Conservation (phyloP, 92 coral and sea anemone species). For the Phymanthus crucifer region DNA sequence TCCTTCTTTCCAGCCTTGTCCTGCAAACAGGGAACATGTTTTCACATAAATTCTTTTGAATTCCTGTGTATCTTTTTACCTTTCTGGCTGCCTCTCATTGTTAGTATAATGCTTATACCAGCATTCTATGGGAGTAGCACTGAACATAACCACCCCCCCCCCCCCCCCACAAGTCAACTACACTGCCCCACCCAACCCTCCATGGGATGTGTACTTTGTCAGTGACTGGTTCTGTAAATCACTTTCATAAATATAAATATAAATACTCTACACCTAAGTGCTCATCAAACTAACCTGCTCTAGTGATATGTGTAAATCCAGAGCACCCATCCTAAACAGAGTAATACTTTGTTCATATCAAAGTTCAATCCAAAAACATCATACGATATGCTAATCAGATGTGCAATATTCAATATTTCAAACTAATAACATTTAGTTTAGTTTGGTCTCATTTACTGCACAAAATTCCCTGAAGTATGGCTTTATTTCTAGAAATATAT, state of each 20-base stretch:
- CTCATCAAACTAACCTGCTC: constrained; percentile 40
- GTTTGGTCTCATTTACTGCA: neutral
- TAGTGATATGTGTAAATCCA: constrained; percentile 54
- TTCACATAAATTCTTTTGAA: neutral
- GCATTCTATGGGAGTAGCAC: too few species aligned
- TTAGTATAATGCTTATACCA: too few species aligned
- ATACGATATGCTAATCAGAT: neutral
- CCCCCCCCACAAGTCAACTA: too few species aligned
- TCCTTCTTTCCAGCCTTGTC: constrained; percentile 59
- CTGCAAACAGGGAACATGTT: constrained; percentile 19
- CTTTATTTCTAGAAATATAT: too few species aligned
- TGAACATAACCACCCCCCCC: too few species aligned
- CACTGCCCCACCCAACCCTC: too few species aligned
- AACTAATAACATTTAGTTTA: neutral
- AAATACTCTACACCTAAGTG: neutral
- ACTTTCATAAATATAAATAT: neutral
- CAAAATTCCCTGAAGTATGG: too few species aligned
- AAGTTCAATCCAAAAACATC: neutral
- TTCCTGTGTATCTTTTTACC: neutral
- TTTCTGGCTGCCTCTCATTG: too few species aligned
- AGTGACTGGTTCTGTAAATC: neutral
- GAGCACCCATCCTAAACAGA: constrained; percentile 26
- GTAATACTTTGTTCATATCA: neutral
- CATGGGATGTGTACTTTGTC: too few species aligned
- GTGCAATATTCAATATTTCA: neutral